A percentile compares a stretch with the other conserved stretches of the same genome.
Conservation (phyloP, 2,113 vertebrate genomes). For the Morone saxatilis region DNA sequence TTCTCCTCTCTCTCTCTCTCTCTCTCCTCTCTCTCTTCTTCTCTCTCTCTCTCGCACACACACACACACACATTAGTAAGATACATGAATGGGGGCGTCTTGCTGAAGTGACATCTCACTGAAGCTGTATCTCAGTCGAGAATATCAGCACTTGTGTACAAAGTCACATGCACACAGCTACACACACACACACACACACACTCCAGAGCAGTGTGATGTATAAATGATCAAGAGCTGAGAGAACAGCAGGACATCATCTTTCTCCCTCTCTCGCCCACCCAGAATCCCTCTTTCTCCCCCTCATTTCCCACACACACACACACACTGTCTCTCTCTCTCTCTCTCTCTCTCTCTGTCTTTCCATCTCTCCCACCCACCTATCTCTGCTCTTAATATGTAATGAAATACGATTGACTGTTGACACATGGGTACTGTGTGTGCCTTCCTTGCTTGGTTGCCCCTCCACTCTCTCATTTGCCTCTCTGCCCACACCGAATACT, state of each 20-base stretch:
- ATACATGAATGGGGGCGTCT: conserved; percentile 51
- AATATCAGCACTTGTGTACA: conserved; percentile 31
- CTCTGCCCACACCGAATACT: conserved; percentile 40
- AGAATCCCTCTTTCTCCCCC: conserved; percentile 25
- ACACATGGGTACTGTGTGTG: conserved; percentile 62
- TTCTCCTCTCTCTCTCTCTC: background rate
- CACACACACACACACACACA: background rate
- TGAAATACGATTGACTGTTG: conserved; percentile 69
- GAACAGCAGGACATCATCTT: conserved; percentile 72
- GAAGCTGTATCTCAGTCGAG: conserved; percentile 55
- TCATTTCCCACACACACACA: background rate
- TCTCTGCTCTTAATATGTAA: conserved; percentile 72
- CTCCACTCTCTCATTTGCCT: conserved; percentile 51
- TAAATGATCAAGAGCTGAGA: conserved; percentile 77
- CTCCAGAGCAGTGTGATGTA: conserved; percentile 70
- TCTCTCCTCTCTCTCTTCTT: too few relatives aligned
- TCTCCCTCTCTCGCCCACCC: conserved; percentile 55
- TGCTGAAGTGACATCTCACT: conserved; percentile 65
- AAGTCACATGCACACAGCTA: conserved; percentile 19
- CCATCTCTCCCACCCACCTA: conserved; percentile 46
- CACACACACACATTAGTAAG: conserved; percentile 41
- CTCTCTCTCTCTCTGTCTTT: background rate
- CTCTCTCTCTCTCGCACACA: conserved; percentile 15
- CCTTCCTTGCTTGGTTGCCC: conserved; percentile 47
- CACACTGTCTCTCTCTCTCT: background rate